Conservation (phyloP, 2,888 invertebrate genomes). For the Hydriomena furcata region DNA sequence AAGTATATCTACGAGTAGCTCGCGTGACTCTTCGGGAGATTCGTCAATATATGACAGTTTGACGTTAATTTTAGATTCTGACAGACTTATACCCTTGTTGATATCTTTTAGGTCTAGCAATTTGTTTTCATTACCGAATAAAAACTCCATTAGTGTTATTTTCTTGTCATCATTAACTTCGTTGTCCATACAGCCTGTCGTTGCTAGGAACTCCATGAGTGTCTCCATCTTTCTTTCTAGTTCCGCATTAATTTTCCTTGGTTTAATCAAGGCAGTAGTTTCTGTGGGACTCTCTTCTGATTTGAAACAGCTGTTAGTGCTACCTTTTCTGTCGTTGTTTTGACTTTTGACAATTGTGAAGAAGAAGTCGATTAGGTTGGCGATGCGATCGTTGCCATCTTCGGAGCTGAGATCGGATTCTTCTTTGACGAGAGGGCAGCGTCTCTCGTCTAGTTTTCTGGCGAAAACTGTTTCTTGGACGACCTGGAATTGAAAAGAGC, state of each 20-base stretch:
- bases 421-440: conserved; percentile 72
- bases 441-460: conserved; percentile 63
- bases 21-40: conserved; percentile 70
- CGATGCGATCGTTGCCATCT: conserved; percentile 69
- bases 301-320: conserved; percentile 72
- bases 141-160: conserved; percentile 77
- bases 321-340: conserved; percentile 70
- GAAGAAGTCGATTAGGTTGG: conserved; percentile 77
- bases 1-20: conserved; percentile 71
- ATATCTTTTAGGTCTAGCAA: conserved; percentile 57
- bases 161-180: conserved; percentile 68
- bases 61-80: conserved; percentile 68
- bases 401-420: conserved; percentile 73
- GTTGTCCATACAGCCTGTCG: conserved; percentile 70
- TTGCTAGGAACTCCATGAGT: conserved; percentile 73
- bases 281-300: conserved; percentile 68
- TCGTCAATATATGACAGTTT: conserved; percentile 74
- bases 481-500: conserved; percentile 54
- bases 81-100: conserved; percentile 57
- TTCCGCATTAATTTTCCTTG: conserved; percentile 66
- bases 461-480: conserved; percentile 75
- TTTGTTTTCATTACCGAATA: conserved; percentile 69
- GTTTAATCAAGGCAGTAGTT: conserved; percentile 38
- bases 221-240: conserved; percentile 80
- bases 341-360: conserved; percentile 79